Conservation (phyloP, 2,888 invertebrate species). For the Drosophila paucipuncta region DNA sequence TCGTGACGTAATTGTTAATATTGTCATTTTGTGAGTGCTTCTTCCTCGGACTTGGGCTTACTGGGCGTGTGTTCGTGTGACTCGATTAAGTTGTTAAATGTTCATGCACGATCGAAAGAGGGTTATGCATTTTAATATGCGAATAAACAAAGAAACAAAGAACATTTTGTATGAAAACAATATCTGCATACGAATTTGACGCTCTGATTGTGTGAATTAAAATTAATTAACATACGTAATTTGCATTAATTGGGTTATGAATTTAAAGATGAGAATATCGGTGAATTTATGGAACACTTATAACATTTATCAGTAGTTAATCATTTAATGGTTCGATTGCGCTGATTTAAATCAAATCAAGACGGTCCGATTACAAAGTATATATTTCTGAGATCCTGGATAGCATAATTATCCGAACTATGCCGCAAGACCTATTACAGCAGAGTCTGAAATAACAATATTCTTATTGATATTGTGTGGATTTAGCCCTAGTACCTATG, state of each 20-base stretch:
- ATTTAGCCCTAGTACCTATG: background rate
- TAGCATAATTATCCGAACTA: background rate
- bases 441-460: background rate
- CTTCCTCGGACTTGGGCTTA: slow-evolving; percentile 7
- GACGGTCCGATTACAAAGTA: background rate
- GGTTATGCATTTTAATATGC: slow-evolving; percentile 12
- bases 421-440: background rate
- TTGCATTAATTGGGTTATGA: background rate
- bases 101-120: slow-evolving; percentile 29
- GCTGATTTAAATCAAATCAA: background rate
- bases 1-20: slow-evolving; percentile 65
- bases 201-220: background rate
- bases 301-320: background rate
- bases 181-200: background rate
- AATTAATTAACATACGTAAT: background rate
- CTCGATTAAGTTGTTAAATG: slow-evolving; percentile 46
- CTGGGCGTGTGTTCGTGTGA: slow-evolving; percentile 27
- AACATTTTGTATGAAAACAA: background rate
- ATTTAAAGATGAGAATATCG: background rate
- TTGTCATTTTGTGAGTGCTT: slow-evolving; percentile 12
- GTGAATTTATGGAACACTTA: background rate
- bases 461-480: background rate
- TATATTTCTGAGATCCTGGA: background rate
- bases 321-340: background rate
- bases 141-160: background rate